phyloP scores from a whole-genome alignment of 2,888 invertebrate genomes.

The Leptopilina myrica region DNA sequence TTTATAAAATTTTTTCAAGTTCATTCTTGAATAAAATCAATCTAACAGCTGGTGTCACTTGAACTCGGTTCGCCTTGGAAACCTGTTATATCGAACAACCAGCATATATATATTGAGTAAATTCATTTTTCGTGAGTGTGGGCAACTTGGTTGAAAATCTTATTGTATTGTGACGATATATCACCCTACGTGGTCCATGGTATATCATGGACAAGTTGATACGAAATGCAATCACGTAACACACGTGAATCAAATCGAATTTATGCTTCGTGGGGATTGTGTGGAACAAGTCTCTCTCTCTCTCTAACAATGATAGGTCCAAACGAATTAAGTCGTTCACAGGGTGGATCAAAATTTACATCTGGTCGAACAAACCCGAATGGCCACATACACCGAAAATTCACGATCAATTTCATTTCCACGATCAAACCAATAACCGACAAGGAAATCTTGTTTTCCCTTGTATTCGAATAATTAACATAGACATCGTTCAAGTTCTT shows the following conservation, averaged over 20 bases:
- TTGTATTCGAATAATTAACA: slow-evolving; percentile 41
- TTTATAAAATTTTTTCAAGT: not conserved
- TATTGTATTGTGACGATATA: slow-evolving; percentile 53
- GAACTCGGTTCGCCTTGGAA: slow-evolving; percentile 54
- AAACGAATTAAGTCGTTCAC: slow-evolving; percentile 57
- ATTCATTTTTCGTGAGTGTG: slow-evolving; percentile 18
- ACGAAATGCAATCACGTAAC: slow-evolving; percentile 57
- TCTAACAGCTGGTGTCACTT: slow-evolving; percentile 51
- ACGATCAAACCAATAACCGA: slow-evolving; percentile 44
- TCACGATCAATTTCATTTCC: slow-evolving; percentile 45
- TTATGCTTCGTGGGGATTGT: slow-evolving; percentile 55
- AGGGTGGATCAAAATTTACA: slow-evolving; percentile 55
- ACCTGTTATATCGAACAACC: slow-evolving; percentile 51
- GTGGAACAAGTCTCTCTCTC: slow-evolving; percentile 43
- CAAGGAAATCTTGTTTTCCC: slow-evolving; percentile 25
- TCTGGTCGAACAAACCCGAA: slow-evolving; percentile 56
- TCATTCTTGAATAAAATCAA: slow-evolving; percentile 42
- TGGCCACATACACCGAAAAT: slow-evolving; percentile 41
- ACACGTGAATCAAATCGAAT: slow-evolving; percentile 60
- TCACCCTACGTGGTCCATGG: slow-evolving; percentile 51
- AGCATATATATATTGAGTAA: slow-evolving; percentile 2
- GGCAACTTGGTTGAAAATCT: slow-evolving; percentile 53
- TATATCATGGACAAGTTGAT: slow-evolving; percentile 49
- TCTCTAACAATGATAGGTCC: slow-evolving; percentile 60
- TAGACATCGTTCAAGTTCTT: not conserved